A percentile compares a stretch with the other conserved stretches of the same genome.
phyloP scores from a whole-genome alignment of 1,140 invertebrate species.

The Papilio xuthus region DNA sequence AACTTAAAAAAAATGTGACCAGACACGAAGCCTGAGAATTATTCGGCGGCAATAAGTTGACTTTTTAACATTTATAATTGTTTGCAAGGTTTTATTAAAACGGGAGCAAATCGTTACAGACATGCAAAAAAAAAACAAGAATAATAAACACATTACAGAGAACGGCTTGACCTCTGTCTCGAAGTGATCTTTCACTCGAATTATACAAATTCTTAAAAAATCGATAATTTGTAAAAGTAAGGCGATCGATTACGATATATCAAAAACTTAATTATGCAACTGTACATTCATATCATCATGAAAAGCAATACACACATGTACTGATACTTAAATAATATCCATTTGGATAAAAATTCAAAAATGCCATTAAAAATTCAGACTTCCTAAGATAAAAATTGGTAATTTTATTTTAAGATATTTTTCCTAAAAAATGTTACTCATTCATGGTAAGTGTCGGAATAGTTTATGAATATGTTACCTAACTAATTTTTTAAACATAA shows the following conservation, averaged over 20 bases:
- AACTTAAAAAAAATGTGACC: constrained; percentile 46
- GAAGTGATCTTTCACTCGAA: constrained; percentile 51
- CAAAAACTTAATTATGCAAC: neutral
- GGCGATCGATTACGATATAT: constrained; percentile 15
- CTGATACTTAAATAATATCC: neutral
- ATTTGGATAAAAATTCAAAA: neutral
- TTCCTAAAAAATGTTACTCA: too few species aligned
- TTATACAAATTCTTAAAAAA: constrained; percentile 45
- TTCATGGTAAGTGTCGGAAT: too few species aligned
- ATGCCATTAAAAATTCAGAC: neutral
- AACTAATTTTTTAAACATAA: too few species aligned
- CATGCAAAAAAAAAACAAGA: constrained; percentile 51
- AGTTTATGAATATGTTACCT: too few species aligned
- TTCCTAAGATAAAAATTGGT: neutral
- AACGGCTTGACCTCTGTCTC: constrained; percentile 57
- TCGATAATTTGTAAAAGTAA: neutral
- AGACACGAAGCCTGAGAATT: constrained; percentile 48
- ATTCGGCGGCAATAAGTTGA: constrained; percentile 51
- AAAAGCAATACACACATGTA: neutral
- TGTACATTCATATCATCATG: neutral
- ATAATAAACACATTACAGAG: constrained; percentile 56
- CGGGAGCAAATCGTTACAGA: constrained; percentile 57
- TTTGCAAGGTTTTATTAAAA: constrained; percentile 62
- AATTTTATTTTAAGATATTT: too few species aligned
- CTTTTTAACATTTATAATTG: constrained; percentile 58